Percentiles rank a stretch among this genome's conserved stretches.
Evolutionary conservation across 2,888 invertebrate genomes (phyloP).

Genomic region (Aspidapion aeneum): DNA sequence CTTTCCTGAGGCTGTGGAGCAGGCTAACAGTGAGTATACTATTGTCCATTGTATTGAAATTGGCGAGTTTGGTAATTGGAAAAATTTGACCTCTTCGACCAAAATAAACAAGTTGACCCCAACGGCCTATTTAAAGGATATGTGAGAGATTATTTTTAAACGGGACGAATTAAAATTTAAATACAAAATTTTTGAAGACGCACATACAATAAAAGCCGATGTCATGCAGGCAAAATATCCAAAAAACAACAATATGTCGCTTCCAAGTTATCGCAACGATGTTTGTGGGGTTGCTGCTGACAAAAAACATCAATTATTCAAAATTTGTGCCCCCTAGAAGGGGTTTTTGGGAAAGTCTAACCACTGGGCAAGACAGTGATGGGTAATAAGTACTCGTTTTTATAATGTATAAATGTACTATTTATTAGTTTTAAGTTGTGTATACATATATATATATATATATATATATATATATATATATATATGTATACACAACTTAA

Average conservation of each 20-base stretch:
- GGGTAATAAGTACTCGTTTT: neutral
- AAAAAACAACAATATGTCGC: neutral
- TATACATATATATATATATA: no score
- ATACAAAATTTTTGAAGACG: neutral
- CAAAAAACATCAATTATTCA: constrained; percentile 3
- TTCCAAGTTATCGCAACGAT: neutral
- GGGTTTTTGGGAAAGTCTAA: constrained; percentile 2
- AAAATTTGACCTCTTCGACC: neutral
- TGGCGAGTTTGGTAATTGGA: constrained; percentile 2
- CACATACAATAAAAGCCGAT: neutral
- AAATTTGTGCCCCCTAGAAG: constrained; percentile 3
- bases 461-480: no score
- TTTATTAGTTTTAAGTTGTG: no score
- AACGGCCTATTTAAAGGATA: neutral
- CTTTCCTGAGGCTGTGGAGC: constrained; percentile 5
- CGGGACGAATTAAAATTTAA: neutral
- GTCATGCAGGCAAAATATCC: neutral
- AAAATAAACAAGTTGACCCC: constrained; percentile 2
- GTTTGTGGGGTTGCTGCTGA: neutral
- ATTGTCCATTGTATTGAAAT: constrained; percentile 1
- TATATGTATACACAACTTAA: no score
- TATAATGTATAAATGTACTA: no score
- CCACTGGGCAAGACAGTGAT: neutral
- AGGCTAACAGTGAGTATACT: neutral
- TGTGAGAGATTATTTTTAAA: constrained; percentile 2